Conservation (phyloP, 2,113 vertebrate genomes). For the Onychostoma macrolepis region DNA sequence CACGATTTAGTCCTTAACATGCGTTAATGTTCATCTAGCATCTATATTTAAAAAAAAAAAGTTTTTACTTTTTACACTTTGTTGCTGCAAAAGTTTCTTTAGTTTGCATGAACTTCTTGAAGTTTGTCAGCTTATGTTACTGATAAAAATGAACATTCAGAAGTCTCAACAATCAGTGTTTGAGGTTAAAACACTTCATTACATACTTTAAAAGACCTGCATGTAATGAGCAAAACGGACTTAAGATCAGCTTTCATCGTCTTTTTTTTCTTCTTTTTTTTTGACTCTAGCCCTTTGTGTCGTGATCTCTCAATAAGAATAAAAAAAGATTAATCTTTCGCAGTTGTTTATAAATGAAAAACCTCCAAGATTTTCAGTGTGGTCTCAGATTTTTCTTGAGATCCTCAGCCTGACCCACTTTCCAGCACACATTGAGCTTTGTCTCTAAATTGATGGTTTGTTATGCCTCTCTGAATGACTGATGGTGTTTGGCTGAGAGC, state of each 20-base stretch:
- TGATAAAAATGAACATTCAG: not conserved
- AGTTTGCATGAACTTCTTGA: not conserved
- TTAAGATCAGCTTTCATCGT: too few relatives aligned
- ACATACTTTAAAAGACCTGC: not conserved
- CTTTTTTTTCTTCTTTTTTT: not conserved
- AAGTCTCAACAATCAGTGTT: not conserved
- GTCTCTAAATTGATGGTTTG: not conserved
- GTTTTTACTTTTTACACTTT: not conserved
- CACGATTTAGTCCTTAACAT: not conserved
- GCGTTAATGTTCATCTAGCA: not conserved
- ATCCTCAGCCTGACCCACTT: not conserved
- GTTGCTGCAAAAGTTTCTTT: not conserved
- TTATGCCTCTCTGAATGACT: constrained; percentile 10
- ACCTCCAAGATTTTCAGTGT: not conserved
- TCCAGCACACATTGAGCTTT: too few relatives aligned
- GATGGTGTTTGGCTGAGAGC: constrained; percentile 1
- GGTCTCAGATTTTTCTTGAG: not conserved
- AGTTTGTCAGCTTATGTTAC: not conserved
- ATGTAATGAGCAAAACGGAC: not conserved
- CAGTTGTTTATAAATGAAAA: not conserved
- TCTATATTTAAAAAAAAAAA: not conserved
- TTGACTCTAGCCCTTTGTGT: not conserved
- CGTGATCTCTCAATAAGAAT: not conserved
- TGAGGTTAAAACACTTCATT: not conserved
- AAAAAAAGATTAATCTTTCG: too few relatives aligned